phyloP scores from a whole-genome alignment of 2,113 vertebrate species.

The Sinocyclocheilus rhinocerous region DNA sequence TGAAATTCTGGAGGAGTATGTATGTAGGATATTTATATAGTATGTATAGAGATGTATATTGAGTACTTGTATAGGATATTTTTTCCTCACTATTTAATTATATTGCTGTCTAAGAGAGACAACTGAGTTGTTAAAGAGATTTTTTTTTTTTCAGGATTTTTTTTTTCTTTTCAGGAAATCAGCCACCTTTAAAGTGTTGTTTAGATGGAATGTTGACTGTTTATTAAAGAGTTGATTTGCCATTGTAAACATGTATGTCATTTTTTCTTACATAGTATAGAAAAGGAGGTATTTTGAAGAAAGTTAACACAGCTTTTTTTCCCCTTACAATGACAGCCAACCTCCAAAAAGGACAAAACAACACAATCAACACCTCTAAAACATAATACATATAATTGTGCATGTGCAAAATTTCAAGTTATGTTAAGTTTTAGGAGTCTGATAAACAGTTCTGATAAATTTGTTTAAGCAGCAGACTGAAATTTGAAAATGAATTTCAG shows the following conservation, averaged over 20 bases:
- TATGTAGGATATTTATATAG: too few relatives aligned
- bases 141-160: not conserved
- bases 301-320: not conserved
- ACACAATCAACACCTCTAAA: not conserved
- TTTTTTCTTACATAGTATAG: not conserved
- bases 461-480: not conserved
- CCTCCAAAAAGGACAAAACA: not conserved
- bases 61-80: not conserved
- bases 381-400: not conserved
- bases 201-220: too few relatives aligned
- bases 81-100: not conserved
- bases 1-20: not conserved
- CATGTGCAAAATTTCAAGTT: not conserved
- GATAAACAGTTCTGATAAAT: not conserved
- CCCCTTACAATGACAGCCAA: not conserved
- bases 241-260: not conserved
- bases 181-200: not conserved
- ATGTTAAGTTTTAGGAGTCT: too few relatives aligned
- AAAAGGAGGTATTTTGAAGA: not conserved
- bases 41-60: too few relatives aligned
- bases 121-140: too few relatives aligned
- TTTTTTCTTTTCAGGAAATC: not conserved
- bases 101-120: too few relatives aligned
- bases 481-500: not conserved
- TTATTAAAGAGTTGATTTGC: not conserved